Evolutionary conservation across 2,113 vertebrate genomes (phyloP), one percentile per base, ranked within the genome.

Genomic region (Microcebus murinus): DNA sequence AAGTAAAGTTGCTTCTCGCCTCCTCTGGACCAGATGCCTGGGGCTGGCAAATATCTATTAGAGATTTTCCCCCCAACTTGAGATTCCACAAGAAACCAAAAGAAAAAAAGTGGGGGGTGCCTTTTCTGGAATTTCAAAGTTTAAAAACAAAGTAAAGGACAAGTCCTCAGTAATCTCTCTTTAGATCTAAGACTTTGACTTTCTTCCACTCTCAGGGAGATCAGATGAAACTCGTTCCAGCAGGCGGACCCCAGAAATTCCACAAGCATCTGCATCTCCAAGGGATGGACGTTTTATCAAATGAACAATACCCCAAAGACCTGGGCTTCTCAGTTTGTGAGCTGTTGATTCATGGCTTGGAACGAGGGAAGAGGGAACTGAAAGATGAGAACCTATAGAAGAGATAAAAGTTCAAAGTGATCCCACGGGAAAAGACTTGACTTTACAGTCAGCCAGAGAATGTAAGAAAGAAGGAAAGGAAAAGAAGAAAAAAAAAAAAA

Each of bases 381-480:
- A 97, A 95, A 97, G 68, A 63, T 91, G 68, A 97, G 95, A 97
- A 80, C 63, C 27, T 91, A 13, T n/a, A 83, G 70, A 93, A 73
- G 82, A 97, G 86, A 98, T 91, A 87, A 94, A 97, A 94, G 74
- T 95, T 95, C 91, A 92, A 97, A 95, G 80, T 59, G 63, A 90
- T 93, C 96, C 67, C 96, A 87, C 4, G 80, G 87, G 92, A 94
- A 93, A 52, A 93, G 65, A 67, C 84, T 94, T 82, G 77, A 93
- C 91, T 94, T 79, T 50, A 63, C 8, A 91, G 87, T 65, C 89
- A 80, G 82, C 55, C 59, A 89, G 63, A 95, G 50, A 89, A 86
- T 45, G 77, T 55, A 55, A 91, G 36, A 70, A 14, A 90, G 57
- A 87, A 91, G 87, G 68, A 59, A 94, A 83, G 55, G 55, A 34